A percentile compares a stretch with the other conserved stretches of the same genome.
phyloP scores from a whole-genome alignment of 2,888 invertebrate species.

The Cabera pusaria region DNA sequence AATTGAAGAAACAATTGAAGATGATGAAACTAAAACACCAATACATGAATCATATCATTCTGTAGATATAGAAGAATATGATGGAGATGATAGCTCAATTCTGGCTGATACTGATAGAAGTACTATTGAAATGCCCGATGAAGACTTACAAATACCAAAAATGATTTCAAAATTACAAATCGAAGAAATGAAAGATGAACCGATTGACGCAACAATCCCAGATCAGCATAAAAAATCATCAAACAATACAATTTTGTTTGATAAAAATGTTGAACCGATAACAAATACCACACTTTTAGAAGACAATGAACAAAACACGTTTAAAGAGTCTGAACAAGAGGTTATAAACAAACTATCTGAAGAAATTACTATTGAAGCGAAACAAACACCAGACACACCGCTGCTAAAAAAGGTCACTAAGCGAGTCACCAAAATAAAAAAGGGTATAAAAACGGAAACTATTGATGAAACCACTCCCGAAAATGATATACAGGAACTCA shows the following conservation, averaged over 20 bases:
- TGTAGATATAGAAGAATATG: slow-evolving; percentile 69
- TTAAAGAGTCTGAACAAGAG: no score
- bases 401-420: slow-evolving; percentile 33
- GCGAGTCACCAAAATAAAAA: slow-evolving; percentile 47
- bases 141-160: slow-evolving; percentile 56
- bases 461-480: slow-evolving; percentile 34
- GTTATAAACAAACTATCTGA: slow-evolving; percentile 64
- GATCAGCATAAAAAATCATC: no score
- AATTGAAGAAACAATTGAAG: slow-evolving; percentile 77
- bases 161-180: slow-evolving; percentile 52
- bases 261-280: no score
- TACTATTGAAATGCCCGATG: slow-evolving; percentile 64
- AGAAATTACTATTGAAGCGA: slow-evolving; percentile 44
- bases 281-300: no score
- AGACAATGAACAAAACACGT: no score
- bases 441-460: slow-evolving; percentile 46
- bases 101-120: slow-evolving; percentile 50
- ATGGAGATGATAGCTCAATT: slow-evolving; percentile 44
- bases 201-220: no score
- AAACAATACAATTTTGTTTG: no score
- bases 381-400: slow-evolving; percentile 35
- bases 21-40: slow-evolving; percentile 46
- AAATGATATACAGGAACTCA: slow-evolving; percentile 37
- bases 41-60: slow-evolving; percentile 40
- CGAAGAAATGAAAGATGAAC: slow-evolving; percentile 55